Evolutionary conservation across 2,888 invertebrate genomes (phyloP).

Genomic region (Plagodis dolabraria): DNA sequence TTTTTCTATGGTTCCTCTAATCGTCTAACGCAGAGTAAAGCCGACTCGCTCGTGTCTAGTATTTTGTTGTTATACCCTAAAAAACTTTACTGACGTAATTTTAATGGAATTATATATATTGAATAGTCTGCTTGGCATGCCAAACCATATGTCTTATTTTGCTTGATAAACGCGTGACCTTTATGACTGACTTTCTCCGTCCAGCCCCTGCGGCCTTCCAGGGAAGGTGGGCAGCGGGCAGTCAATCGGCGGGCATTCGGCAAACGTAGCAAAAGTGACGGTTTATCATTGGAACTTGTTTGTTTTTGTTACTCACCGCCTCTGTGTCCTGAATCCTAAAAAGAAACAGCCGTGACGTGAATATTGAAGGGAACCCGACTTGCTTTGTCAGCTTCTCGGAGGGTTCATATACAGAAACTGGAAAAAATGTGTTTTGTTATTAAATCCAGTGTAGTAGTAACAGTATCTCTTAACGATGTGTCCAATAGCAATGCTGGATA

Average conservation of each 20-base stretch:
- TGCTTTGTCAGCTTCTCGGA: slow-evolving; percentile 6
- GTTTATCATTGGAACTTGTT: slow-evolving; percentile 37
- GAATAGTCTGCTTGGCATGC: background rate
- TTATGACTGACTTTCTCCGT: background rate
- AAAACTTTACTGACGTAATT: no score
- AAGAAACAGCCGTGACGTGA: slow-evolving; percentile 31
- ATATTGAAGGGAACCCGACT: slow-evolving; percentile 16
- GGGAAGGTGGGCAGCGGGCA: slow-evolving; percentile 19
- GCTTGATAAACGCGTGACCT: background rate
- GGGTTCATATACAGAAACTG: background rate
- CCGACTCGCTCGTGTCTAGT: no score
- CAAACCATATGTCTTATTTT: background rate
- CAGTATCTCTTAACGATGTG: background rate
- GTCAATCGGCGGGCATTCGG: slow-evolving; percentile 25
- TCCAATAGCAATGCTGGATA: no score
- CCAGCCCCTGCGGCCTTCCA: background rate
- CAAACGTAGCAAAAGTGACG: slow-evolving; percentile 31
- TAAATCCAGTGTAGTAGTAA: background rate
- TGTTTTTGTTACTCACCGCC: slow-evolving; percentile 35
- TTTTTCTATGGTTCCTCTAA: no score
- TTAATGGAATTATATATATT: no score
- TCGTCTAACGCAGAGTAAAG: no score
- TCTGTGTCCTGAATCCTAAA: slow-evolving; percentile 32
- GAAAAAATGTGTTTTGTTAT: slow-evolving; percentile 2
- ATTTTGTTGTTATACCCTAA: no score